Base-by-base conservation (phyloP, 2,113 vertebrate species). In the Vanacampus margaritifer region DNA sequence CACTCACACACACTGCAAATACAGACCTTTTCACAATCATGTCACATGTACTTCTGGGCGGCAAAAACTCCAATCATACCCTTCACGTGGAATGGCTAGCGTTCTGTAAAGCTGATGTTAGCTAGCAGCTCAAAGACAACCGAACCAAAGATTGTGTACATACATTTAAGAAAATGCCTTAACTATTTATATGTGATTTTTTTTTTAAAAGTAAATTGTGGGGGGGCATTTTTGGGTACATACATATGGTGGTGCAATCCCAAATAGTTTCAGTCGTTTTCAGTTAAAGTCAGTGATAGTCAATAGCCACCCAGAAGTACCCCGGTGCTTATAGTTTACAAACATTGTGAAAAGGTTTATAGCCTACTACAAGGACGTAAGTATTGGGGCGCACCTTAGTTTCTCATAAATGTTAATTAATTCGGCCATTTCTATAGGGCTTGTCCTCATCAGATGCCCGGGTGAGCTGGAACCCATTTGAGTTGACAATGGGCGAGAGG, bases 1-100 rank as follows among this genome's bases (percentile, higher is more conserved):
- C 35, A 32, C 56, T 65, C 39, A 65, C 61, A 67, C 23, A 66
- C 45, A 32, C 62, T 28, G 43, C 37, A 65, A 36, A 58, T 26
- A 24, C 13, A 2, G 26, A 56, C 53, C 53, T 56, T 32, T 56
- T 56, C 53, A 56, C 24, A 14, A 56, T 32, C 1, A 32, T 32
- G 26, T 21, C 45, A 41, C 39, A 16, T 5, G 14, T 45, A 16
- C 43, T 46, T 46, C 17, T 6, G 17, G 17, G 16, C 7, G 17
- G 16, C 45, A 46, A 46, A 46, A 46, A 19, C 16, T 7, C 5
- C 37, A 9, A 1, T 10, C 37, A 10, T 39, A 10, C n/a, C n/a
- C n/a, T n/a, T n/a, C n/a, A n/a, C n/a, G n/a, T n/a, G n/a, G n/a
- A n/a, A n/a, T n/a, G n/a, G n/a, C n/a, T n/a, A n/a, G n/a, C n/a